Evolutionary conservation across 1,140 invertebrate species (phyloP).

Genomic region (Streblospio benedicti): DNA sequence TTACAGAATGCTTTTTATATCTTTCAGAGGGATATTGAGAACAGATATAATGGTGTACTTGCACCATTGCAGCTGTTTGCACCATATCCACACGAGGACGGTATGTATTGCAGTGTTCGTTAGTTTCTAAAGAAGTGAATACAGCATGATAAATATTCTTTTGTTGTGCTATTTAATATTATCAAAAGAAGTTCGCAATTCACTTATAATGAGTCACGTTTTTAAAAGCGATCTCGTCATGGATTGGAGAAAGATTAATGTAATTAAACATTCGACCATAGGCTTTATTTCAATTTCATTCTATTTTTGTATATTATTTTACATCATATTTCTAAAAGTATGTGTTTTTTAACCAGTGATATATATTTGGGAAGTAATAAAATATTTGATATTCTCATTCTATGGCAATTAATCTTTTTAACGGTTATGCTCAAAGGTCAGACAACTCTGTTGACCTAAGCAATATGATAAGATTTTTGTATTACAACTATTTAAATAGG

Average conservation of each 20-base stretch:
- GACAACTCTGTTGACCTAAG: too few relatives aligned
- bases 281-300: too few relatives aligned
- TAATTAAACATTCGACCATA: neutral
- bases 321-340: too few relatives aligned
- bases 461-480: too few relatives aligned
- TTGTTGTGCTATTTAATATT: constrained; percentile 36
- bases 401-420: too few relatives aligned
- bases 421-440: too few relatives aligned
- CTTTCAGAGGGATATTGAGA: constrained; percentile 35
- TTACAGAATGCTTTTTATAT: constrained; percentile 2
- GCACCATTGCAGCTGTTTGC: constrained; percentile 37
- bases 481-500: too few relatives aligned
- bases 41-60: constrained; percentile 31
- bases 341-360: too few relatives aligned
- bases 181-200: constrained; percentile 37
- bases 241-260: neutral
- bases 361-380: too few relatives aligned
- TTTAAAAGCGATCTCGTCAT: neutral
- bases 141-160: constrained; percentile 23
- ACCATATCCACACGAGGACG: constrained; percentile 33
- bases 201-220: neutral
- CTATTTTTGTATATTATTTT: too few relatives aligned
- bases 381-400: too few relatives aligned
- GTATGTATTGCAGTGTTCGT: constrained; percentile 18
- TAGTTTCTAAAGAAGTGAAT: neutral